phyloP scores from a whole-genome alignment of 2,888 invertebrate species.

The Shargacucullia verbasci region DNA sequence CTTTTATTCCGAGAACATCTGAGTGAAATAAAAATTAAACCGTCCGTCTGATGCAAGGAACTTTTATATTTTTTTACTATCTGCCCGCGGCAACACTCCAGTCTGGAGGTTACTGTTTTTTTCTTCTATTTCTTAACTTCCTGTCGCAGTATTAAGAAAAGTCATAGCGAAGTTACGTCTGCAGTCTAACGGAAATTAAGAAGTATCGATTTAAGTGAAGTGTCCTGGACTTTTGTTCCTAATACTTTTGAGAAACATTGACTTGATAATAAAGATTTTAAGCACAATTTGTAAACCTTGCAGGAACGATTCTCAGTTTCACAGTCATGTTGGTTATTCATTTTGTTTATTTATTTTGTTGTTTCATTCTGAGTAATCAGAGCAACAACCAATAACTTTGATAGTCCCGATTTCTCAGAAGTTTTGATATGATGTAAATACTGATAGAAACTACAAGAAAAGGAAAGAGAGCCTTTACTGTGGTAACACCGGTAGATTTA shows the following conservation, averaged over 20 bases:
- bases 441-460: no score
- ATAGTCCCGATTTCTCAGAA: no score
- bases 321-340: no score
- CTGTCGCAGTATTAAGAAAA: constrained; percentile 46
- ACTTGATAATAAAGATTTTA: background rate
- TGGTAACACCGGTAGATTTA: no score
- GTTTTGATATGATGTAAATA: no score
- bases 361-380: no score
- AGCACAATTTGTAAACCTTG: no score
- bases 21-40: constrained; percentile 42
- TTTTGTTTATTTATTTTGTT: no score
- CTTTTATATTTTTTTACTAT: constrained; percentile 38
- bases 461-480: no score
- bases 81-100: constrained; percentile 28
- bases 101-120: constrained; percentile 33
- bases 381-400: no score
- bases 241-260: background rate
- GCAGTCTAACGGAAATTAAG: constrained; percentile 42
- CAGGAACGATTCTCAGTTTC: no score
- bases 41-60: constrained; percentile 22
- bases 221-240: constrained; percentile 5
- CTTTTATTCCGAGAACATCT: constrained; percentile 30
- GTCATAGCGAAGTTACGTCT: constrained; percentile 32
- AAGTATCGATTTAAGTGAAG: constrained; percentile 42
- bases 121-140: constrained; percentile 47